Base-by-base conservation (phyloP, 2,888 invertebrate genomes). In the Toxonevra muliebris region DNA sequence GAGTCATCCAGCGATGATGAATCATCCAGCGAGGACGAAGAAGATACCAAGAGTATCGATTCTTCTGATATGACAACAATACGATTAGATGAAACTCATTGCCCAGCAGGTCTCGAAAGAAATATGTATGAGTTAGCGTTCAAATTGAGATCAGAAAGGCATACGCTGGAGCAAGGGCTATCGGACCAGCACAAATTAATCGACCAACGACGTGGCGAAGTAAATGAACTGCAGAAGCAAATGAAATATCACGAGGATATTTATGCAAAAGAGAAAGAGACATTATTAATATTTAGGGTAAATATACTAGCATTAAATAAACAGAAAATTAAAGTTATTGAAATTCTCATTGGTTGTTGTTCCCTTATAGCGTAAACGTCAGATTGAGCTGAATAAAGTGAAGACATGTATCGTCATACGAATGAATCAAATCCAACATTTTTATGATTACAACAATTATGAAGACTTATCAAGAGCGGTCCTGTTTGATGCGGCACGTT, bases 361-460 rank as follows among this genome's bases (percentile, higher is more conserved):
- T 65, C 54, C 71, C 70, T 78, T 84, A 15, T 76, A 93, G 92
- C 86, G 80, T 15, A 77, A 76, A 13, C 74, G 82, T 0, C 95
- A 95, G 83, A 87, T 87, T 69, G 88, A 91, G 79, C 84, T 96
- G 79, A 96, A 96, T 78, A 90, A 93, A 66, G 89, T 96, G 2
- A 89, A 91, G 61, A 87, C 90, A 67, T 88, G 91, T 3, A 88
- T 93, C 0, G 85, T 93, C 9, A 77, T 94, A 20, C 89, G 89
- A 43, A 88, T 93, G 76, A 88, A 90, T 79, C 94, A 93, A 79
- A 85, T 94, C 20, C 88, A 89, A 76, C 87, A 88, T 76, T 86
- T 88, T 54, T 78, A 76, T 10, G 85, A 88, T 7, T 87, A 87
- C 0, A 82, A 87, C 0, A 86, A 87, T 1, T 75, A 87, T 10